phyloP scores from a whole-genome alignment of 2,113 vertebrate species.

The Paramormyrops kingsleyae region DNA sequence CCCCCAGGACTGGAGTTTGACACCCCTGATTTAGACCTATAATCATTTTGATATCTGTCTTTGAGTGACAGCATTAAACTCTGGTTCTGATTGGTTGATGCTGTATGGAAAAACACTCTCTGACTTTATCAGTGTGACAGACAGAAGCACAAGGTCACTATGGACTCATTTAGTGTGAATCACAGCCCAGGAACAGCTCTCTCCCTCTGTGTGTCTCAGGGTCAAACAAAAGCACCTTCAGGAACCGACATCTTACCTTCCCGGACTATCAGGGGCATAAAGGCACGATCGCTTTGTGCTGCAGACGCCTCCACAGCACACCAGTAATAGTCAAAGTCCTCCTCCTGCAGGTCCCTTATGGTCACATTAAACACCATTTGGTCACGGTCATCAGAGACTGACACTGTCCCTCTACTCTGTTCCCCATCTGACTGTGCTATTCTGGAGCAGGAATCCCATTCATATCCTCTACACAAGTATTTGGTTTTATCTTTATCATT shows the following conservation, averaged over 20 bases:
- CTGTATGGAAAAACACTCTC: no score
- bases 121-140: background rate
- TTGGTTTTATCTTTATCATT: background rate
- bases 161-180: no score
- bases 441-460: background rate
- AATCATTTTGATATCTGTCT: background rate
- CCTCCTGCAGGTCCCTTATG: background rate
- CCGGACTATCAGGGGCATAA: no score
- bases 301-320: no score
- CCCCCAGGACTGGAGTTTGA: no score
- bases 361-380: background rate
- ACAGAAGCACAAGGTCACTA: no score
- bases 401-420: background rate
- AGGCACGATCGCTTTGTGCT: no score
- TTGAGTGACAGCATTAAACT: background rate
- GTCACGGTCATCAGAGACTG: background rate
- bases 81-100: background rate
- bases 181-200: no score
- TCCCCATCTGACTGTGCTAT: background rate
- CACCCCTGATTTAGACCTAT: background rate
- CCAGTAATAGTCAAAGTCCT: background rate
- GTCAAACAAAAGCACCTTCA: no score
- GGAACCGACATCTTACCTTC: no score
- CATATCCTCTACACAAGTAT: background rate
- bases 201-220: no score